Evolutionary conservation across 2,113 vertebrate genomes (phyloP), one percentile per base, ranked within the genome.

Genomic region (Salvelinus namaycush): DNA sequence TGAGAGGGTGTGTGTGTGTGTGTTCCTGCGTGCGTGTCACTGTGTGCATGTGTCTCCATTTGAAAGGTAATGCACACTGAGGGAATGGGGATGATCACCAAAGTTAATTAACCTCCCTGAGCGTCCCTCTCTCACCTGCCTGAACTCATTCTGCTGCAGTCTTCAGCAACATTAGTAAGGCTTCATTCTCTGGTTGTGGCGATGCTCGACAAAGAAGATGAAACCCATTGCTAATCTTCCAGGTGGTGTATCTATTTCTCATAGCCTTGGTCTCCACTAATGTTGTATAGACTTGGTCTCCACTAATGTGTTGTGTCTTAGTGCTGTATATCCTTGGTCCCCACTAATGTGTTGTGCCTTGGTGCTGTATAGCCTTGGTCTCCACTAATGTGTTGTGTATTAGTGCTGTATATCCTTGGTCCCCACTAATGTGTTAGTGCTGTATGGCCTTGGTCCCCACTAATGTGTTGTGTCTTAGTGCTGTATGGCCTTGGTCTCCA

Each of bases 21-120:
- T 54, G 14, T 54, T 3, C 5, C 5, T 54, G 49, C 3, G 14
- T 54, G 51, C 0, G 14, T 54, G 51, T 54, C 13, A 14, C 13
- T 54, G 51, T 51, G 49, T 54, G 51, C 16, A 18, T 54, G 51
- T 87, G 86, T 85, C 90, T 96, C 92, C 92, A 12, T 16, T 96
- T 96, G 95, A 96, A 95, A 97, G 94, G 95, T 96, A 99, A 96
- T 93, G 90, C 93, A 93, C 87, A 91, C 78, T 84, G 82, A 90
- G 91, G 88, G 90, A 94, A 89, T 91, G 85, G 83, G 83, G 75
- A 87, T 82, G 89, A 88, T 94, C 93, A 92, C 79, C 81, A 95
- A 95, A 93, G 86, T 91, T 93, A 96, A 96, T 97, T 95, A 95
- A 93, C 93, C 95, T 93, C 83, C 90, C 84, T 94, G 93, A 88